Base-by-base conservation (phyloP, 2,797 vertebrate species). In the Spinibarbus caldwelli region DNA sequence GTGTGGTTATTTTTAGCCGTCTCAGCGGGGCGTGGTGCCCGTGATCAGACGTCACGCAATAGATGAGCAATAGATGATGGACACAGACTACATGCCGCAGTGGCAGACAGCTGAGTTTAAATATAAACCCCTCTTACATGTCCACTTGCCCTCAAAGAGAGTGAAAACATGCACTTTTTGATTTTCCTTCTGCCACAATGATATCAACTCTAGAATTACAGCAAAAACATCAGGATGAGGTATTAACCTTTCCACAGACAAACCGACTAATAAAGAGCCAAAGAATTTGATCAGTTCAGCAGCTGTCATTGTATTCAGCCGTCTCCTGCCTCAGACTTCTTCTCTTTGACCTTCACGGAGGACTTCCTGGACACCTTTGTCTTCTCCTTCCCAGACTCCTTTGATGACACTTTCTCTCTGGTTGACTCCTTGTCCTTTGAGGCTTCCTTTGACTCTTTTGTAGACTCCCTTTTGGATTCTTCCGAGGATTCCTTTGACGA, bases 311-410 rank as follows among this genome's bases (percentile, higher is more conserved):
- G 23, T 21, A 6, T 45, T 94, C 91, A 95, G 71, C 67, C 90
- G 0, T 95, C 94, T 2, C 38, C 92, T 0, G 92, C 90, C 34
- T 94, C 93, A 0, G 92, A 68, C 80, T 94, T 94, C 90, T 93
- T 94, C 89, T 95, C 94, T 86, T 95, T 95, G 64, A 92, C 92
- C 64, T 89, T 90, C 68, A 84, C 66, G 0, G 89, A 87, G 5
- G 93, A 88, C 89, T 93, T 94, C 78, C 87, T 92, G 49, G 90
- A 83, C 38, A 93, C 92, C 89, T 92, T 93, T 0, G 89, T 90
- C 78, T 81, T 86, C 54, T 90, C 88, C 79, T 82, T 86, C 62
- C 78, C 85, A 3, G 80, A 66, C 87, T 88, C 87, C 57, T 68
- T 85, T 23, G 67, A 23, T 14, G 82, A 45, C 21, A 88, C 87